A percentile compares a stretch with the other conserved stretches of the same genome.
Conservation (phyloP, 2,888 invertebrate species). For the Epinotia bilunana region DNA sequence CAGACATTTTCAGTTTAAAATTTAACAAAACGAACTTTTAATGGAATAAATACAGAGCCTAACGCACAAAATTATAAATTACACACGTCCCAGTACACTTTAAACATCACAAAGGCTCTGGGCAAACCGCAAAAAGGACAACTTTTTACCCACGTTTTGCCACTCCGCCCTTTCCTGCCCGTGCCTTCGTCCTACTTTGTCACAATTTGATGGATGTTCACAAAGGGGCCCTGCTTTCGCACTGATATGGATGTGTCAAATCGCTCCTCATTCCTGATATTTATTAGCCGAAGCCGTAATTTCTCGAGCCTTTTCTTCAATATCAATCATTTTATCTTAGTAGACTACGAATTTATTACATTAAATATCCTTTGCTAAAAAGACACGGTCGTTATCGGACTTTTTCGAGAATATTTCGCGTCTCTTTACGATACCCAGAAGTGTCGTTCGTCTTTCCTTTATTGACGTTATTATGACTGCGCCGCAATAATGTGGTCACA, state of each 20-base stretch:
- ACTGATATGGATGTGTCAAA: conserved; percentile 51
- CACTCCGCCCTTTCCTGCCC: conserved; percentile 33
- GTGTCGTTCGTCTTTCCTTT: conserved; percentile 42
- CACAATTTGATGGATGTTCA: conserved; percentile 69
- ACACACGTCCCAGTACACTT: conserved; percentile 8
- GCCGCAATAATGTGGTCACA: conserved; percentile 36
- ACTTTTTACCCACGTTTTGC: conserved; percentile 40
- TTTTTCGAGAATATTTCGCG: conserved; percentile 33
- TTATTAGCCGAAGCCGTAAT: conserved; percentile 41
- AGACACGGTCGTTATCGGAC: conserved; percentile 39
- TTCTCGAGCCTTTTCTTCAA: conserved; percentile 32
- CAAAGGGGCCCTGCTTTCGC: conserved; percentile 46
- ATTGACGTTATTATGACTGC: conserved; percentile 41
- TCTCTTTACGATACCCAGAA: conserved; percentile 39
- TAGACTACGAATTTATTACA: conserved; percentile 42
- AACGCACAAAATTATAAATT: conserved; percentile 27
- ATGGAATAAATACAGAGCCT: conserved; percentile 1
- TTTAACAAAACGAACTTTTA: neutral
- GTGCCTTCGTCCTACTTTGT: conserved; percentile 64
- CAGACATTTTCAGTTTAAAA: neutral
- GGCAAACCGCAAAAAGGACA: conserved; percentile 41
- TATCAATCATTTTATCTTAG: conserved; percentile 41
- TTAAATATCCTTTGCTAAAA: conserved; percentile 38
- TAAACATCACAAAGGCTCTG: conserved; percentile 29
- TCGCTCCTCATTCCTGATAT: conserved; percentile 45